Base-by-base conservation (phyloP, 23 tunicate genomes). In the Trididemnum nubilum region DNA sequence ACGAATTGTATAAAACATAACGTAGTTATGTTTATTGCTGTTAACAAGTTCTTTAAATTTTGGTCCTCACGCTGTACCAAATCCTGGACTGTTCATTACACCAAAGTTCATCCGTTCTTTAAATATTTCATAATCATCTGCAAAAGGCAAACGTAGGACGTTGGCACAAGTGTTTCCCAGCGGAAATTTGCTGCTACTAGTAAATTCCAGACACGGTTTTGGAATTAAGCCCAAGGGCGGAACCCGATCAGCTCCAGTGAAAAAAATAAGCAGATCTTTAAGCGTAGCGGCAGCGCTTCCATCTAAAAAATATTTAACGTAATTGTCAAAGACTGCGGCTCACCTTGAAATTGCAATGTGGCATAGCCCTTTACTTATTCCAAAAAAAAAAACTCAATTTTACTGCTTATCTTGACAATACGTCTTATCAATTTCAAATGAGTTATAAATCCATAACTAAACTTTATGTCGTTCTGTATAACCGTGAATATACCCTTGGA, bases 121-220 rank as follows among this genome's bases (percentile, higher is more conserved):
- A 15, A 44, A 44, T 15, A 44, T 44, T 44, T 44, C 54, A 15
- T 44, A 44, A 44, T 9, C 15, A 44, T 44, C 54, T 44, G 54
- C 54, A 44, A 15, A 44, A 44, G 77, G 77, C 2, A 72, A 24
- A 35, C 50, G 35, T 51, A 72, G 26, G 24, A 72, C 37, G 51
- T 72, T 72, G 12, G 77, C 51, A 72, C 77, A 72, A 2, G 77
- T 72, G 51, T 72, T 72, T 34, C 50, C 77, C 23, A 72, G 36
- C 21, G 77, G 77, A 34, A 34, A 72, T 34, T 28, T 34, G 7
- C 50, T 34, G 28, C 37, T 40, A 1, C 37, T 72, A 2, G 77
- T 9, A 34, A 72, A 72, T 34, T 72, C 77, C 12, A 72, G 15
- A 2, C 38, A 34, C 27, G 77, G 77, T 33, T 33, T 72, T 34